phyloP scores from a whole-genome alignment of 2,797 vertebrate species.

The Catharus ustulatus region DNA sequence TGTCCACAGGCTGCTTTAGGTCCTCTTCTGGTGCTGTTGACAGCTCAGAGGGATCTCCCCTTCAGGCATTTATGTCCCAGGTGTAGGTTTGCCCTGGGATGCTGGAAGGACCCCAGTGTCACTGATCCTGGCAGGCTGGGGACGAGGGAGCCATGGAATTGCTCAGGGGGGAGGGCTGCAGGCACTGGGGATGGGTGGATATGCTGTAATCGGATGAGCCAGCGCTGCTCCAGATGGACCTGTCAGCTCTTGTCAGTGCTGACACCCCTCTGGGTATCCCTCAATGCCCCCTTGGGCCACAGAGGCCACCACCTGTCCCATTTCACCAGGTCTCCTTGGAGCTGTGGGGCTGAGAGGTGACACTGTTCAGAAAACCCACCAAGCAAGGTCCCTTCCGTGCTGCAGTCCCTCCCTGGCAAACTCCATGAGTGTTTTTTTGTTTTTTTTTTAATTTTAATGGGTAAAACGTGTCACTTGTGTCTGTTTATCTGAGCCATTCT shows the following conservation, averaged over 20 bases:
- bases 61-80: neutral
- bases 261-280: neutral
- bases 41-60: fast-evolving
- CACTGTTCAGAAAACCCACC: neutral
- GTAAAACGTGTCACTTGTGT: neutral
- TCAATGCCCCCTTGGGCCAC: neutral
- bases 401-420: neutral
- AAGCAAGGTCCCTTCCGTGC: neutral
- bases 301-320: neutral
- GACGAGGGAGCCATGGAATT: neutral
- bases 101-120: neutral
- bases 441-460: neutral
- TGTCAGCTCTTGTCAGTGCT: slow-evolving; percentile 33
- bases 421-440: fast-evolving
- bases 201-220: neutral
- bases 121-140: neutral
- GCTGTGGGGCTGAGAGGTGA: neutral
- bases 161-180: fast-evolving
- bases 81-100: neutral
- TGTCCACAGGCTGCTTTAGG: neutral
- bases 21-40: fast-evolving
- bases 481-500: neutral
- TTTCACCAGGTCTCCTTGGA: neutral
- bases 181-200: fast-evolving
- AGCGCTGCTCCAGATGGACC: neutral